These are phyloP conservation scores for Scytalopus superciliaris DNA, from an alignment of 2,113 vertebrate species.

Conservation along the genomic window DNA sequence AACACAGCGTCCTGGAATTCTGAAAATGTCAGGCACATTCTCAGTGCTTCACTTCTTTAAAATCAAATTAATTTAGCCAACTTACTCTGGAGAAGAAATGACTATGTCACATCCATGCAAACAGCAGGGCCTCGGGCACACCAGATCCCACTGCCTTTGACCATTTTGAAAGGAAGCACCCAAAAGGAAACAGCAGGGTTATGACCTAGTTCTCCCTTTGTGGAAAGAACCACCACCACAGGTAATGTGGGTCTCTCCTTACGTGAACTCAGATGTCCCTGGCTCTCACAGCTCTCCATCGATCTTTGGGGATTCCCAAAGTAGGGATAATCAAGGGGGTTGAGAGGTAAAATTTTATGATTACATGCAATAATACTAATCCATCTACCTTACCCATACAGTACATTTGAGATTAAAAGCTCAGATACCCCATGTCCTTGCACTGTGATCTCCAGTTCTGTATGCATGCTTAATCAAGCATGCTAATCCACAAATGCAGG, in stretches of 20 bases:
- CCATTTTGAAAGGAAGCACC: neutral
- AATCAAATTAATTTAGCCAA: constrained; percentile 61
- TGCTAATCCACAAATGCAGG: neutral
- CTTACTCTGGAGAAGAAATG: constrained; percentile 27
- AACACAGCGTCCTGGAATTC: constrained; percentile 62
- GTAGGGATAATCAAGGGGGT: neutral
- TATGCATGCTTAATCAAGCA: neutral
- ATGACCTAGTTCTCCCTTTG: neutral
- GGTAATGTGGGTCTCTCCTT: neutral
- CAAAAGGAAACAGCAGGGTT: neutral
- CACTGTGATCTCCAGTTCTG: neutral
- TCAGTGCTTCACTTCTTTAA: constrained; percentile 59
- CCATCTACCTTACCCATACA: neutral
- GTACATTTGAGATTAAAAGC: neutral
- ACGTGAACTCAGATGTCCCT: neutral
- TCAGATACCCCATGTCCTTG: neutral
- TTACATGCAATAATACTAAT: neutral
- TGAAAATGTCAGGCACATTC: constrained; percentile 65
- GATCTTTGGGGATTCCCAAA: neutral
- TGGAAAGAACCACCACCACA: neutral
- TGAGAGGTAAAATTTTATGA: neutral
- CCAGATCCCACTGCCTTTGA: neutral
- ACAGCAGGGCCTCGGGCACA: neutral
- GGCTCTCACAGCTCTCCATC: neutral
- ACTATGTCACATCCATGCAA: neutral